Percentiles rank a stretch among this genome's conserved stretches.
phyloP scores from a whole-genome alignment of 2,797 vertebrate genomes.

The Myotis myotis region DNA sequence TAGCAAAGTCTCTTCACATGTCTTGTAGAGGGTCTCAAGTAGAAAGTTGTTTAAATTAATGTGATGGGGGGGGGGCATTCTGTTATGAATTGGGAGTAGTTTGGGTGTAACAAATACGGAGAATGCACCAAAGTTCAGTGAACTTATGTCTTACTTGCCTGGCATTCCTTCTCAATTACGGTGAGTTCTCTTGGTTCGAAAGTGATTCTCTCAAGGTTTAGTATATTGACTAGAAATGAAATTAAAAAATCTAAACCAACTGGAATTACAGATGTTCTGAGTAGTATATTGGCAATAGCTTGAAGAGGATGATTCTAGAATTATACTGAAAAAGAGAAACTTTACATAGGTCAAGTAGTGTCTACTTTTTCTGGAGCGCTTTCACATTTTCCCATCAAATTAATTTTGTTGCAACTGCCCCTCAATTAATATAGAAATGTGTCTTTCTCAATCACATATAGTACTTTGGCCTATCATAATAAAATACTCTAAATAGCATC shows the following conservation, averaged over 20 bases:
- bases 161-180: not conserved
- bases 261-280: not conserved
- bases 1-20: not conserved
- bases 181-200: not conserved
- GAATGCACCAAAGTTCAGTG: not conserved
- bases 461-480: not conserved
- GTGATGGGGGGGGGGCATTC: not conserved
- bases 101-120: not conserved
- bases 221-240: not conserved
- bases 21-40: not conserved
- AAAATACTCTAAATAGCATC: not conserved
- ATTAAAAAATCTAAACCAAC: not conserved
- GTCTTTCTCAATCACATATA: not conserved
- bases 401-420: not conserved
- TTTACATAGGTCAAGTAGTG: not conserved
- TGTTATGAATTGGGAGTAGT: not conserved
- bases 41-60: not conserved
- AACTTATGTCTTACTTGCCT: not conserved
- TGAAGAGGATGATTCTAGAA: not conserved
- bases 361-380: not conserved
- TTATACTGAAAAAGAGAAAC: not conserved
- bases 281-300: not conserved
- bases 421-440: not conserved
- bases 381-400: not conserved
- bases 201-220: not conserved